Percentiles rank a stretch among this genome's conserved stretches.
These are phyloP conservation scores for Synergus itoensis DNA, from an alignment of 2,888 invertebrate genomes.

Conservation along the genomic window DNA sequence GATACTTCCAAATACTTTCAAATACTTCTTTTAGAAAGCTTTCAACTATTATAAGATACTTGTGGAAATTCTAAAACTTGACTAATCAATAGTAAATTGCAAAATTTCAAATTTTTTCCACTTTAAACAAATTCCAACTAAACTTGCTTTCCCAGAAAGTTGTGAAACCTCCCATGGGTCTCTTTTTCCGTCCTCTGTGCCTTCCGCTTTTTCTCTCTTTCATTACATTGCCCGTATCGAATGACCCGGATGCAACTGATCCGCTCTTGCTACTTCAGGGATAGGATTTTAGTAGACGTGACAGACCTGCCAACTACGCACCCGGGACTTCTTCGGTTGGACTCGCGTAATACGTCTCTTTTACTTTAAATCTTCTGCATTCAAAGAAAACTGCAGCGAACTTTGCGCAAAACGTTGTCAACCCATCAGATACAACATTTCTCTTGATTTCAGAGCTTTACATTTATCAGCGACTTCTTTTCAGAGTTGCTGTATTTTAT, in stretches of 20 bases:
- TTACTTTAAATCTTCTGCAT: slow-evolving; percentile 28
- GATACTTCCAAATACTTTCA: too few species aligned
- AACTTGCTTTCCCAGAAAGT: not conserved
- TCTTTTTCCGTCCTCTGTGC: not conserved
- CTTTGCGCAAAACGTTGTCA: slow-evolving; percentile 18
- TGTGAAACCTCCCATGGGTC: not conserved
- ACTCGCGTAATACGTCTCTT: slow-evolving; percentile 33
- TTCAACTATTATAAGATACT: too few species aligned
- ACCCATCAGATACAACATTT: slow-evolving; percentile 25
- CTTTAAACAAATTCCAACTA: too few species aligned
- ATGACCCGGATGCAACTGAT: slow-evolving; percentile 41
- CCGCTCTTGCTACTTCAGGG: slow-evolving; percentile 34
- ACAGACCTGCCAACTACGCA: slow-evolving; percentile 34
- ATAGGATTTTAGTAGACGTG: slow-evolving; percentile 35
- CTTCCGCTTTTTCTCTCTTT: slow-evolving; percentile 13
- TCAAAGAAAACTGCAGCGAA: slow-evolving; percentile 2
- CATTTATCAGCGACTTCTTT: slow-evolving; percentile 32
- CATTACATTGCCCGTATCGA: slow-evolving; percentile 28
- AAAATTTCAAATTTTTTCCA: too few species aligned
- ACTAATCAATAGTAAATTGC: too few species aligned
- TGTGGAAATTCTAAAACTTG: too few species aligned
- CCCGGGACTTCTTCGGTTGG: slow-evolving; percentile 6
- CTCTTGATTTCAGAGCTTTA: slow-evolving; percentile 34
- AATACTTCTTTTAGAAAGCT: too few species aligned
- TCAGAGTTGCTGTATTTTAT: slow-evolving; percentile 5